Evolutionary conservation across 37 sponge, comb jelly and placozoan genomes (phyloP).

Genomic region (Chondrosia reniformis): DNA sequence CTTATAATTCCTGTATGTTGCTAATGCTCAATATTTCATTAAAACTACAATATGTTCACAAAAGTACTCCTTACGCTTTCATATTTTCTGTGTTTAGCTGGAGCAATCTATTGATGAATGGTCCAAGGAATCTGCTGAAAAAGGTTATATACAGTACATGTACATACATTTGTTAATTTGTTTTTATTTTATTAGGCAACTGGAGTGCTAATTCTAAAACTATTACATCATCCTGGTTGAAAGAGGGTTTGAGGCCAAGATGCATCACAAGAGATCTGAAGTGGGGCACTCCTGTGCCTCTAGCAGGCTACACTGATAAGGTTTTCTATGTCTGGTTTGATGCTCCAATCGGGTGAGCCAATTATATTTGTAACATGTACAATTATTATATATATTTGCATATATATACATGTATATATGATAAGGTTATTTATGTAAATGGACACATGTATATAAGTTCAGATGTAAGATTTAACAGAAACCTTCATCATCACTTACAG

Average conservation of each 20-base stretch:
- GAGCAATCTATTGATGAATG: slow-evolving; percentile 12
- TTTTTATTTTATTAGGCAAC: slow-evolving; percentile 11
- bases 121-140: slow-evolving; percentile 18
- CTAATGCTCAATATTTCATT: not conserved
- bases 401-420: not conserved
- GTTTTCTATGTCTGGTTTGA: slow-evolving; percentile 94
- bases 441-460: not conserved
- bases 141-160: slow-evolving; percentile 19
- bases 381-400: not conserved
- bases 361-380: not conserved
- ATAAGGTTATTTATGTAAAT: not conserved
- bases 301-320: slow-evolving; percentile 78
- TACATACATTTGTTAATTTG: not conserved
- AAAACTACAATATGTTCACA: not conserved
- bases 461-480: not conserved
- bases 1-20: not conserved
- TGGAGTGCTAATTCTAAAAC: slow-evolving; percentile 56
- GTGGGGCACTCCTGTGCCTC: slow-evolving; percentile 90
- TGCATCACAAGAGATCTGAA: slow-evolving; percentile 83
- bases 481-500: not conserved
- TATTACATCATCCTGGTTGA: slow-evolving; percentile 79
- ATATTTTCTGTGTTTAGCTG: slow-evolving; percentile 20
- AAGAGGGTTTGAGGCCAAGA: slow-evolving; percentile 70
- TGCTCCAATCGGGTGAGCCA: slow-evolving; percentile 76
- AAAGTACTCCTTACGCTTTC: not conserved